Evolutionary conservation across 2,888 invertebrate species (phyloP), one percentile per base, ranked within the genome.

Genomic region (Amorpha juglandis): DNA sequence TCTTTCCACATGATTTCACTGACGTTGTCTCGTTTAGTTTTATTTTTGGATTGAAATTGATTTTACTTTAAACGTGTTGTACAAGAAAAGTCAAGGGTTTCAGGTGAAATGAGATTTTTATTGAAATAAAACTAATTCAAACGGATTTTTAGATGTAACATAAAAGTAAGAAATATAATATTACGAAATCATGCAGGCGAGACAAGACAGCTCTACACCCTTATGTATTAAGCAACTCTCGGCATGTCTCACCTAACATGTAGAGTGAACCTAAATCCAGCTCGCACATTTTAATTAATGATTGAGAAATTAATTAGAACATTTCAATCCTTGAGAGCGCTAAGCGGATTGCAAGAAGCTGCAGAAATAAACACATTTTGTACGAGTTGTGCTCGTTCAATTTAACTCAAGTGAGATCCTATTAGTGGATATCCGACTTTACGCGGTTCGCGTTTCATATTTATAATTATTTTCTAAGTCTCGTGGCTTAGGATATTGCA

Each of bases 351-450:
- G 48, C 27, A 48, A 63, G 16, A 47, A 27, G n/a, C 27, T 63
- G 63, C 48, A 48, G 14, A 63, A 45, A 63, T 62, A 63, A 47
- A 62, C n/a, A 62, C 27, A 47, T n/a, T 27, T 33, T 33, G 55
- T 33, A 58, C 42, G 12, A 42, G 58, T 58, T 16, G 19, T 47
- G 47, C 16, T 64, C 58, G 35, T 52, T 58, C 48, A 65, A 64
- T 64, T 55, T 64, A 64, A 65, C 58, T 58, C 58, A 14, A 58
- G 58, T 33, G 35, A 35, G 58, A 65, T 65, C 64, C 64, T 47
- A 65, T 65, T 65, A 65, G 64, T 27, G 55, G 45, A 55, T 47
- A 45, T 62, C 47, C 16, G 62, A 33, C 47, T 27, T 63, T 16
- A n/a, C 16, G 7, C 45, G 7, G 14, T 47, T 62, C 42, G 45